Evolutionary conservation across 2,888 invertebrate genomes (phyloP).

Genomic region (Mythimna vitellina): DNA sequence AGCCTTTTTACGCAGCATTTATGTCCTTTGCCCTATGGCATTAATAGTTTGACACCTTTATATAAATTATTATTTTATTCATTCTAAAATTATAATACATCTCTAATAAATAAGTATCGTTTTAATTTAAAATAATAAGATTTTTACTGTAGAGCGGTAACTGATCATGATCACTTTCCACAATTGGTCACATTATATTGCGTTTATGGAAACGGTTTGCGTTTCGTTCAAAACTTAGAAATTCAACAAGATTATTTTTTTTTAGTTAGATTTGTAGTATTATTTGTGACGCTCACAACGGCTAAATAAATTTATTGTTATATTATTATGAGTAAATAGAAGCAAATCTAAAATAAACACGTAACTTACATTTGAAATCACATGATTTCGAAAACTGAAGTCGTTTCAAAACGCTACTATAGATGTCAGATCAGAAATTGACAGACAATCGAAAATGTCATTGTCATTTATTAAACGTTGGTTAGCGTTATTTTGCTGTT

Average conservation of each 20-base stretch:
- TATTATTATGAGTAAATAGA: neutral
- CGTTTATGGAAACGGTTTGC: constrained; percentile 15
- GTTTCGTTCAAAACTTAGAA: constrained; percentile 22
- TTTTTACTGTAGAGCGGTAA: too few species aligned
- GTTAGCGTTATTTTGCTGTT: constrained; percentile 22
- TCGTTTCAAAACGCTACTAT: constrained; percentile 35
- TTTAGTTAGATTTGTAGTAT: neutral
- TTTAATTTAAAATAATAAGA: neutral
- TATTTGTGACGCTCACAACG: neutral
- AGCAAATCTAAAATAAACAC: neutral
- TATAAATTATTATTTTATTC: too few species aligned
- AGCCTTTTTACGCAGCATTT: constrained; percentile 17
- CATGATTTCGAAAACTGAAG: neutral
- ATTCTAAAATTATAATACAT: neutral
- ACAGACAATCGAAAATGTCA: constrained; percentile 11
- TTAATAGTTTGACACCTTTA: neutral
- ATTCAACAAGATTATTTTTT: neutral
- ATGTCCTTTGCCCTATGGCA: too few species aligned
- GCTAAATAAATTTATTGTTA: neutral
- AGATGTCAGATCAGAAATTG: neutral
- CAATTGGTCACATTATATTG: neutral
- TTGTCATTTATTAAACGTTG: constrained; percentile 20
- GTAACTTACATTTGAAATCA: neutral
- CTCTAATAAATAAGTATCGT: too few species aligned
- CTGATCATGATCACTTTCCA: neutral